Base-by-base conservation (phyloP, 2,888 invertebrate species). In the Xestia ashworthii region DNA sequence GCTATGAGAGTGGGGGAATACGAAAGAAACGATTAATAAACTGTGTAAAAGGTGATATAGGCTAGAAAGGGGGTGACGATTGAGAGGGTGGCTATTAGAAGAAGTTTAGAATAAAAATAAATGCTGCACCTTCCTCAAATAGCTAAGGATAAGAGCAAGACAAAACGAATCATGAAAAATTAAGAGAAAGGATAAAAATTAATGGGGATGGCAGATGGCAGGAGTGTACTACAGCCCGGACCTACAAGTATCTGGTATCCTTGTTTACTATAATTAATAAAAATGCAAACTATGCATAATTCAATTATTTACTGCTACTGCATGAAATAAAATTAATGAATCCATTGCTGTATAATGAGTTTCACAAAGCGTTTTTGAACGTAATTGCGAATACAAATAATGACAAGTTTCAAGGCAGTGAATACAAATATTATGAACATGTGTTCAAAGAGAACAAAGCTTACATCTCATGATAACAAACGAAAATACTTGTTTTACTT, bases 371-470 rank as follows among this genome's bases (percentile, higher is more conserved):
- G 12, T 38, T 32, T 19, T 5, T 25, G 14, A 69, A 62, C 58
- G 0, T 71, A 25, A 74, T 38, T 41, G 74, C 41, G 19, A 32
- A 25, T 32, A 19, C 48, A 50, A 81, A 74, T 46, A 58, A 73
- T 48, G 19, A 65, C n/a, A 55, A 50, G n/a, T 44, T 58, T 32
- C 50, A 6, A 25, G 9, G 38, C 60, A 25, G 25, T 48, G 1
- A 53, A 55, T 25, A 48, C 38, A 81, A 81, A 64, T 81, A 65
- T 46, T 64, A 64, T 22, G n/a, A 74, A 41, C 22, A 25, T n/a
- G 3, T 41, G 38, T 78, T 74, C 32, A 78, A 81, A 78, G 53
- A 50, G 65, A 58, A 76, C 58, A 82, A 75, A 58, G n/a, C 41
- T 12, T 12, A 32, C 76, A n/a, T 50, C 65, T 76, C 32, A n/a